These are phyloP conservation scores for Noctua comes DNA, from an alignment of 2,888 invertebrate genomes.

Conservation along the genomic window DNA sequence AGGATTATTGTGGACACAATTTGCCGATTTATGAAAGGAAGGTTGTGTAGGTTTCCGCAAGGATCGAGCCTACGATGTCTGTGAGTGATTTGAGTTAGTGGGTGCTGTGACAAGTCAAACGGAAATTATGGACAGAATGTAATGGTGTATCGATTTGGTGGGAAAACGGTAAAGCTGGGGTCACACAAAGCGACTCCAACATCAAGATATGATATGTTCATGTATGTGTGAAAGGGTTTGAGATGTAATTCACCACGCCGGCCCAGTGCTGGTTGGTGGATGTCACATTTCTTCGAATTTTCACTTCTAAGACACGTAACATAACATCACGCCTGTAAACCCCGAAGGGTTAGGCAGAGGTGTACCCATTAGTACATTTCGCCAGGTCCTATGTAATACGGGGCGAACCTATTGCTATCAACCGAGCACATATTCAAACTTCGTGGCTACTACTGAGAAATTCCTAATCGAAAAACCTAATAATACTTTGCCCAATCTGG, in stretches of 20 bases:
- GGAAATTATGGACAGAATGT: constrained; percentile 58
- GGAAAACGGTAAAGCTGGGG: not conserved
- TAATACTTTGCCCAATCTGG: too few species aligned
- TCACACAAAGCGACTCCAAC: not conserved
- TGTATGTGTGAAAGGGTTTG: not conserved
- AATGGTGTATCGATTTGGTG: constrained; percentile 48
- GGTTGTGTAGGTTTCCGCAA: constrained; percentile 21
- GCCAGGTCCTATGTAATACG: not conserved
- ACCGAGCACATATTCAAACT: not conserved
- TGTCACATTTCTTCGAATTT: not conserved
- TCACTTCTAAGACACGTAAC: not conserved
- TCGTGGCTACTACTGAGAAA: not conserved
- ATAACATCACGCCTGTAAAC: not conserved
- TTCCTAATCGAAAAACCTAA: not conserved
- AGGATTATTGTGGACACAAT: constrained; percentile 61
- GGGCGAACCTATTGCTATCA: not conserved
- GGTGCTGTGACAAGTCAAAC: constrained; percentile 48
- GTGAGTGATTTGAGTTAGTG: constrained; percentile 19
- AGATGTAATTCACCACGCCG: not conserved
- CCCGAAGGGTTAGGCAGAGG: not conserved
- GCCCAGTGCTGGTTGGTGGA: fast-evolving
- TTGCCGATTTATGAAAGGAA: constrained; percentile 50
- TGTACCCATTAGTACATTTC: not conserved
- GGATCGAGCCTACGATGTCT: constrained; percentile 21
- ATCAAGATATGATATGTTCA: not conserved